Percentiles rank a stretch among this genome's conserved stretches.
Conservation (phyloP, 2,888 invertebrate genomes). For the Drosophila villosipedis region DNA sequence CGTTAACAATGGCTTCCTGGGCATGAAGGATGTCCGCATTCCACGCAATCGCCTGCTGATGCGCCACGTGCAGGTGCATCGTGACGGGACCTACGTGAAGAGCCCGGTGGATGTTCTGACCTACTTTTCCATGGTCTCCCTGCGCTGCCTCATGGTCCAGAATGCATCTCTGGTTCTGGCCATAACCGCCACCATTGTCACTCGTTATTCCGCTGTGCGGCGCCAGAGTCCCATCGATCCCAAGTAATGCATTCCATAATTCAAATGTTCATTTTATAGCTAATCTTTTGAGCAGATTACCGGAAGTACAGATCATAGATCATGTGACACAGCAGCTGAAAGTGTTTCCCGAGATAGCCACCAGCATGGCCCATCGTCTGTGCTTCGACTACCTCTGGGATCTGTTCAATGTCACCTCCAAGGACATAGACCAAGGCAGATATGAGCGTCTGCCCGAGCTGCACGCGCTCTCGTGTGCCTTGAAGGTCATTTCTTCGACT, state of each 20-base stretch:
- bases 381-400: slow-evolving; percentile 91
- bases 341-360: slow-evolving; percentile 92
- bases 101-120: slow-evolving; percentile 92
- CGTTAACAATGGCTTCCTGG: slow-evolving; percentile 96
- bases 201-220: slow-evolving; percentile 95
- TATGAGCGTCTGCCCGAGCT: slow-evolving; percentile 92
- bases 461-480: slow-evolving; percentile 94
- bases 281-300: slow-evolving; percentile 79
- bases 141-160: slow-evolving; percentile 92
- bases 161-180: slow-evolving; percentile 90
- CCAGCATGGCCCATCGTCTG: slow-evolving; percentile 91
- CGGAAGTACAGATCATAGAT: slow-evolving; percentile 95
- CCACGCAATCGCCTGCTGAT: slow-evolving; percentile 95
- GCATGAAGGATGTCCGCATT: slow-evolving; percentile 93
- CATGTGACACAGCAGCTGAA: slow-evolving; percentile 98
- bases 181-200: slow-evolving; percentile 94
- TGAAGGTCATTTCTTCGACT: slow-evolving; percentile 93
- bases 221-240: slow-evolving; percentile 94
- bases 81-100: slow-evolving; percentile 94
- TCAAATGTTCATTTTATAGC: background rate
- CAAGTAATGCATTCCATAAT: slow-evolving; percentile 86
- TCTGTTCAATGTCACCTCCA: slow-evolving; percentile 91
- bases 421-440: slow-evolving; percentile 91
- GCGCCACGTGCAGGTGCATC: slow-evolving; percentile 96
- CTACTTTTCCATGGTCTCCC: slow-evolving; percentile 95